phyloP scores from a whole-genome alignment of 2,797 vertebrate species.

The Micropoecilia bifurca region DNA sequence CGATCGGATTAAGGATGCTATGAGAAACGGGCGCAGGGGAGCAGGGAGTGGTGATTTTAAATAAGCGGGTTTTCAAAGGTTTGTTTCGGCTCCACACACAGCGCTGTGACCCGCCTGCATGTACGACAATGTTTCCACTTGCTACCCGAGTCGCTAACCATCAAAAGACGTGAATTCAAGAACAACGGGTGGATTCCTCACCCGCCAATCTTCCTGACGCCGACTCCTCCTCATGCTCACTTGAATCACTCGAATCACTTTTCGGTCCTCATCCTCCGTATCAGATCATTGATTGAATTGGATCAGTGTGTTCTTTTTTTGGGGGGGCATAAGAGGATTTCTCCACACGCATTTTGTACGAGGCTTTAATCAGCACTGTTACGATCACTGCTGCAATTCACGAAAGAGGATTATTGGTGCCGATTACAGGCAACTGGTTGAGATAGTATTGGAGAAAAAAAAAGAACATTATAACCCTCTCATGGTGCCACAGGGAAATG shows the following conservation, averaged over 20 bases:
- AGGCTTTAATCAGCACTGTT: conserved; percentile 67
- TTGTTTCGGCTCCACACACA: conserved; percentile 37
- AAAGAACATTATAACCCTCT: conserved; percentile 26
- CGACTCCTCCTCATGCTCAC: conserved; percentile 34
- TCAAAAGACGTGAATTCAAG: conserved; percentile 9
- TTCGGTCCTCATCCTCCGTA: conserved; percentile 59
- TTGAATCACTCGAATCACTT: conserved; percentile 61
- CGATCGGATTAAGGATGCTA: conserved; percentile 71
- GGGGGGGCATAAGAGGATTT: conserved; percentile 71
- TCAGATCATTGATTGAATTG: conserved; percentile 77
- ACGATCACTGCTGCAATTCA: conserved; percentile 57
- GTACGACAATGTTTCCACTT: conserved; percentile 13
- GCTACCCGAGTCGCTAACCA: conserved; percentile 8
- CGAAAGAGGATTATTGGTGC: conserved; percentile 61
- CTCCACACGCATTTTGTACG: conserved; percentile 64
- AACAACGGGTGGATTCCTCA: not conserved
- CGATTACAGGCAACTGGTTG: conserved; percentile 63
- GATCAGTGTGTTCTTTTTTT: conserved; percentile 67
- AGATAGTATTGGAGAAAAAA: conserved; percentile 36
- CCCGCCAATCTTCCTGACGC: conserved; percentile 8
- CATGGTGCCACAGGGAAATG: conserved; percentile 25
- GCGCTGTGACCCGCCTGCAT: conserved; percentile 29
- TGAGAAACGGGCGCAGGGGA: conserved; percentile 53
- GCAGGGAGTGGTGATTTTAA: conserved; percentile 55
- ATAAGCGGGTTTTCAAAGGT: conserved; percentile 50